Evolutionary conservation across 2,113 vertebrate species (phyloP).

Genomic region (Apeltes quadracus): DNA sequence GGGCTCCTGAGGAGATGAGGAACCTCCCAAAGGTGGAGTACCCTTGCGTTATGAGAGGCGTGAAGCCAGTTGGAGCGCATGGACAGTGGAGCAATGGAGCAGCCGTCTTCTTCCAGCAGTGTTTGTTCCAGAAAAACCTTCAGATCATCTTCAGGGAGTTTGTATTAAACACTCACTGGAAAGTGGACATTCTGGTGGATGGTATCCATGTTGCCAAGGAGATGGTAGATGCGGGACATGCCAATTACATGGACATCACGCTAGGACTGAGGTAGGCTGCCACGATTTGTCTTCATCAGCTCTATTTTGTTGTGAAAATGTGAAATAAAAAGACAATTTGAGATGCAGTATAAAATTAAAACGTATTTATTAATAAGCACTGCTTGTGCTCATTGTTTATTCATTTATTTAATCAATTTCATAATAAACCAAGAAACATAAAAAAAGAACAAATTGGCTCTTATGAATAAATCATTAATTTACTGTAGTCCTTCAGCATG

Average conservation of each 20-base stretch:
- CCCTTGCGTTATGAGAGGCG: conserved; percentile 80
- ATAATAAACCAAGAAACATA: neutral
- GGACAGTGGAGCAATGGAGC: conserved; percentile 83
- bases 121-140: conserved; percentile 77
- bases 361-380: no score
- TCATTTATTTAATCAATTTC: neutral
- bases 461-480: neutral
- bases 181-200: conserved; percentile 71
- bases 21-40: conserved; percentile 80
- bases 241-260: conserved; percentile 61
- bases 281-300: neutral
- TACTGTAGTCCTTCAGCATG: neutral
- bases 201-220: conserved; percentile 67
- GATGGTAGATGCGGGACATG: conserved; percentile 75
- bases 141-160: conserved; percentile 80
- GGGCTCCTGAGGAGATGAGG: conserved; percentile 75
- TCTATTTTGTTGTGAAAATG: no score
- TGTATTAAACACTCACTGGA: conserved; percentile 67
- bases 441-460: neutral
- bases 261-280: conserved; percentile 58
- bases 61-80: conserved; percentile 70
- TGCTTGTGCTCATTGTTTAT: neutral
- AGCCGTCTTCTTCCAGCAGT: conserved; percentile 76
- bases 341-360: neutral
- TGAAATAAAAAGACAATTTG: no score